These are phyloP conservation scores for Syrphus vitripennis DNA, from an alignment of 2,888 invertebrate genomes.

Conservation along the genomic window DNA sequence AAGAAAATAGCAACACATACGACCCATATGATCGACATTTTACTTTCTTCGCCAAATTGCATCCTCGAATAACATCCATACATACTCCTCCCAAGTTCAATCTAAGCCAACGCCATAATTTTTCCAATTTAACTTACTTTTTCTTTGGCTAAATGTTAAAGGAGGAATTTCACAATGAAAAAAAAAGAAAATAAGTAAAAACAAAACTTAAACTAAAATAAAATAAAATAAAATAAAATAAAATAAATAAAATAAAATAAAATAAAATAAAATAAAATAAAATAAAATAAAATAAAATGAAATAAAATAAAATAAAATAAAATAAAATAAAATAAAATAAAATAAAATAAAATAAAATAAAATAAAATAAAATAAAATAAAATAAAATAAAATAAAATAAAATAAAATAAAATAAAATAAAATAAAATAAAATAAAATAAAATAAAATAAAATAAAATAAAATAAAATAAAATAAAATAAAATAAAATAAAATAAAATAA, in stretches of 20 bases:
- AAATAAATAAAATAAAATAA: background rate
- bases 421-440: no score
- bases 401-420: no score
- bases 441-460: no score
- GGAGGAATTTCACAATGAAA: background rate
- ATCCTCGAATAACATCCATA: conserved; percentile 41
- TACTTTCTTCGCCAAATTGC: conserved; percentile 62
- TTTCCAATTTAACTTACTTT: conserved; percentile 43
- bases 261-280: background rate
- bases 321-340: no score
- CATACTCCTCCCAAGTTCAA: conserved; percentile 27
- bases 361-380: no score
- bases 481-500: no score
- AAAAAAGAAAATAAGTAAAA: background rate
- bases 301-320: no score
- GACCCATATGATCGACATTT: conserved; percentile 67
- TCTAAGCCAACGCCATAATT: conserved; percentile 55
- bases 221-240: background rate
- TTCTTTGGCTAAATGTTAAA: conserved; percentile 14
- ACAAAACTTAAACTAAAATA: background rate
- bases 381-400: no score
- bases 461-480: no score
- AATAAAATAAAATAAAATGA: no score
- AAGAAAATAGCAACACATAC: conserved; percentile 48
- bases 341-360: no score